These are phyloP conservation scores for Pheosia gnoma DNA, from an alignment of 2,888 invertebrate genomes.

Conservation along the genomic window DNA sequence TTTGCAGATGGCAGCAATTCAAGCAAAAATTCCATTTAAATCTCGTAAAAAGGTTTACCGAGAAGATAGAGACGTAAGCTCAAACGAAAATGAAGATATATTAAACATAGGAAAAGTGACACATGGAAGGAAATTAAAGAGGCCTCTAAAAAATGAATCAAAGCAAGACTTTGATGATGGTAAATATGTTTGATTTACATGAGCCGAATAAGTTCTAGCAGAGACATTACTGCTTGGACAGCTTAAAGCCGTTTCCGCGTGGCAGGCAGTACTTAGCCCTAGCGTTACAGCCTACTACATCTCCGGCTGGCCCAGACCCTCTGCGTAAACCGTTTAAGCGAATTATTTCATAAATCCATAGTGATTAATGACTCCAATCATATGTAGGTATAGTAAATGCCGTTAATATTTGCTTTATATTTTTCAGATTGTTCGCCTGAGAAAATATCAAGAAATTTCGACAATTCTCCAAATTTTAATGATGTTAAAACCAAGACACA, in stretches of 20 bases:
- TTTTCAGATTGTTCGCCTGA: constrained; percentile 62
- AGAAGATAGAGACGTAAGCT: constrained; percentile 41
- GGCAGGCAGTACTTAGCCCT: no score
- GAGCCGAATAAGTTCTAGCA: no score
- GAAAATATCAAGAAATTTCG: constrained; percentile 47
- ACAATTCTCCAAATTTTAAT: neutral
- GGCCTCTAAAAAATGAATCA: constrained; percentile 34
- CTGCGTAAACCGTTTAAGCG: no score
- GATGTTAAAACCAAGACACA: neutral
- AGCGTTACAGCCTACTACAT: no score
- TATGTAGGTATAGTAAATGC: no score
- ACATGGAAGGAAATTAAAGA: constrained; percentile 41
- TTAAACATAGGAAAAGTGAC: constrained; percentile 42
- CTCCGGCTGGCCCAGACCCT: no score
- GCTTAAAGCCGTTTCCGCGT: no score
- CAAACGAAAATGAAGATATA: constrained; percentile 63
- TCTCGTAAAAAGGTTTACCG: constrained; percentile 71
- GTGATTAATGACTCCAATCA: neutral
- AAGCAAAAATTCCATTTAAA: constrained; percentile 78
- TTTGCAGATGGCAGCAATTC: constrained; percentile 73
- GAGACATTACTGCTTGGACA: no score
- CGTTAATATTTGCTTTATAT: neutral
- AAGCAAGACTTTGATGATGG: constrained; percentile 44
- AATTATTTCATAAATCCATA: neutral
- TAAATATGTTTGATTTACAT: constrained; percentile 14